Percentiles rank a stretch among this genome's conserved stretches.
Evolutionary conservation across 2,113 vertebrate species (phyloP).

Genomic region (Cynopterus brachyotis): DNA sequence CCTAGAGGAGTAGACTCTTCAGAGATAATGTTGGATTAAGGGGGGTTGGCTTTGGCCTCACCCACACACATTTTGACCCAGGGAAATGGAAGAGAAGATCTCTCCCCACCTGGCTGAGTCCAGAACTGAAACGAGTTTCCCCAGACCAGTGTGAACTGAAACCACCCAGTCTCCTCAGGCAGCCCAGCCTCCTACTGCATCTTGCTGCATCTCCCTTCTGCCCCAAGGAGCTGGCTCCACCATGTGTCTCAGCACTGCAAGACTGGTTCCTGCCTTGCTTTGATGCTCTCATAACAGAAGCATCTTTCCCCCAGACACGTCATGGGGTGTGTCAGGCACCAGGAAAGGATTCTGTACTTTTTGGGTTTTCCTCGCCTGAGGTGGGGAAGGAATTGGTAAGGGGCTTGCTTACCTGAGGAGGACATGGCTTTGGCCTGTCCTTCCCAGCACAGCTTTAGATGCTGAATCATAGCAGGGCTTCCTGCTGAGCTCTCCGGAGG

Average conservation of each 20-base stretch:
- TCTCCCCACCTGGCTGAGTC: not conserved
- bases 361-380: not conserved
- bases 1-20: not conserved
- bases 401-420: not conserved
- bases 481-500: not conserved
- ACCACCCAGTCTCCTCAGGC: not conserved
- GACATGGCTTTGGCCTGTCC: not conserved
- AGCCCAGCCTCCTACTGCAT: not conserved
- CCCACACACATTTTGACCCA: fast-evolving
- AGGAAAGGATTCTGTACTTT: not conserved
- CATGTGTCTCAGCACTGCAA: not conserved
- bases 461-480: not conserved
- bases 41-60: not conserved
- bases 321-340: not conserved
- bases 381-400: not conserved
- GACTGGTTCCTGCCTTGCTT: fast-evolving
- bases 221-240: not conserved
- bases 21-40: not conserved
- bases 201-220: not conserved
- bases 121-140: conserved; percentile 13
- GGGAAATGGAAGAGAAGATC: not conserved
- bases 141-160: not conserved
- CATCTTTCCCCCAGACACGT: not conserved
- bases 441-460: not conserved
- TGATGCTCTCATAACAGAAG: not conserved